Evolutionary conservation across 2,113 vertebrate species (phyloP).

Genomic region (Nyctibius bracteatus): DNA sequence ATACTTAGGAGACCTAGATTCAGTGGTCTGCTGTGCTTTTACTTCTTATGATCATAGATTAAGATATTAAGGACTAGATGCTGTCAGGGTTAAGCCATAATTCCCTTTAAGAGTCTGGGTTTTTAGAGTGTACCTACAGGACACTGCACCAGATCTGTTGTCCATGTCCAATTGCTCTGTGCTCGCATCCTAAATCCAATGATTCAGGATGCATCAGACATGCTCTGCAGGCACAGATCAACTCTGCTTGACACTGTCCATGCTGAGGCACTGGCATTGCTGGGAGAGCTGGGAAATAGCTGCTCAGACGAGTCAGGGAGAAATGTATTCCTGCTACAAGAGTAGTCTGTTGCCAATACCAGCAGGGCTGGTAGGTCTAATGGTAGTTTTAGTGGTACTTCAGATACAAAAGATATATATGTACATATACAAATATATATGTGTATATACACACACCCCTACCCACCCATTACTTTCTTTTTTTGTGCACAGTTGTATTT

Average conservation of each 20-base stretch:
- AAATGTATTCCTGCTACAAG: not conserved
- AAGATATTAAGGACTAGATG: conserved; percentile 48
- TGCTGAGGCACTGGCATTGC: not conserved
- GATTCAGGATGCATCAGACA: conserved; percentile 48
- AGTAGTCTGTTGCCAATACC: not conserved
- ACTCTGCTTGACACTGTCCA: not conserved
- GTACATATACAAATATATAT: not conserved
- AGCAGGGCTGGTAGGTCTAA: not conserved
- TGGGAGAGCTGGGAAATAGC: not conserved
- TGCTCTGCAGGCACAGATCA: conserved; percentile 21
- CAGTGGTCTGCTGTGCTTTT: conserved; percentile 17
- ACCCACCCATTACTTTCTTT: not conserved
- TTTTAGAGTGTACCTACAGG: conserved; percentile 40
- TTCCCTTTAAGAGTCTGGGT: conserved; percentile 16
- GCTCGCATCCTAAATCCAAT: conserved; percentile 42
- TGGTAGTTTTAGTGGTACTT: not conserved
- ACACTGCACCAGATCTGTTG: conserved; percentile 27
- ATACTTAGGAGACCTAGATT: not conserved
- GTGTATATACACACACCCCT: rapidly evolving
- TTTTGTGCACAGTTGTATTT: not conserved
- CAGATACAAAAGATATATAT: not conserved
- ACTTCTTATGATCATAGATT: conserved; percentile 31
- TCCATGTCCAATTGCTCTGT: conserved; percentile 51
- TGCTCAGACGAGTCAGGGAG: rapidly evolving
- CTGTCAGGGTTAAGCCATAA: conserved; percentile 41